Base-by-base conservation (phyloP, 2,797 vertebrate genomes). In the Cryptoblepharus egeriae region DNA sequence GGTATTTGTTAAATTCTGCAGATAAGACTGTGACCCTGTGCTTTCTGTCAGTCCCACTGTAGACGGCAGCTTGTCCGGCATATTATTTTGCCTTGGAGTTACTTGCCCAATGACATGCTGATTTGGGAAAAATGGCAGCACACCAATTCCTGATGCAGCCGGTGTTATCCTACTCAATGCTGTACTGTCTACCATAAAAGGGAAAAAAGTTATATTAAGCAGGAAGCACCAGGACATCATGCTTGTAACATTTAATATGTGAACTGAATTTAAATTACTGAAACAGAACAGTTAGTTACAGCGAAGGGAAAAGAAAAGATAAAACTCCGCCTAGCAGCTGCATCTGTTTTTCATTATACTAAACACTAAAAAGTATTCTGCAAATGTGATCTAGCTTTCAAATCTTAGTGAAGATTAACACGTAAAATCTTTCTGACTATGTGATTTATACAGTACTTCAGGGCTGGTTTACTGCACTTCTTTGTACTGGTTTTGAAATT, bases 81-180 rank as follows among this genome's bases (percentile, higher is more conserved):
- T 12, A 1, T 65, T 92, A 57, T 86, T 95, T 42, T 94, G 96
- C 52, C 97, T 96, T 20, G 93, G 92, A 0, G 93, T 58, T 1
- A 91, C 85, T 4, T 91, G 93, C 26, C 94, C 95, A 4, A 88
- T 80, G 1, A 94, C 35, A 75, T 94, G 94, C 88, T 96, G 97
- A 70, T 80, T 94, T 9, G 97, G 95, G 77, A 97, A 95, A 95
- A 97, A 97, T 0, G 97, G 95, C 88, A 97, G 89, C 90, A 96
- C 84, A 80, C 96, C 97, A 86, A 96, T 90, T 73, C 95, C 95
- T 18, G 96, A 94, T 24, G 94, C 93, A 9, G 95, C 49, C 16
- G 94, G 90, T 80, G 97, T 96, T 81, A 91, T 82, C 9, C 95
- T 88, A 80, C 92, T 93, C 37, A 96, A 90, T 67, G 97, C 97